Conservation (phyloP, 2,113 vertebrate species). For the Bambusicola thoracicus region DNA sequence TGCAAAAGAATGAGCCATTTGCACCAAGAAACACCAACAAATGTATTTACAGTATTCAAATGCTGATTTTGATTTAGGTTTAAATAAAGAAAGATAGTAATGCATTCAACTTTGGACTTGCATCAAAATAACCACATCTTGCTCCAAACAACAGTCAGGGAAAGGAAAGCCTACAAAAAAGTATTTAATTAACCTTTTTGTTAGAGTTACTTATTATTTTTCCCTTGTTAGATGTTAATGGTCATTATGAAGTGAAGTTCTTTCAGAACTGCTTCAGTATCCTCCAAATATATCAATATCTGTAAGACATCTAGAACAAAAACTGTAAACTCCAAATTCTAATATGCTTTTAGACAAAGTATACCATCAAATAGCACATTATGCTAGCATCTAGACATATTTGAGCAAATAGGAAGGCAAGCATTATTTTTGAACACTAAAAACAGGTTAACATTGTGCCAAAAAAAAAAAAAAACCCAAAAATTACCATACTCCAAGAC, state of each 20-base stretch:
- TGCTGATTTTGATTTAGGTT: not conserved
- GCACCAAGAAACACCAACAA: not conserved
- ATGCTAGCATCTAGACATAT: not conserved
- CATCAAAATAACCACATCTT: not conserved
- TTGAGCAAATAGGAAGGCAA: not conserved
- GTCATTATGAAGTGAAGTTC: not conserved
- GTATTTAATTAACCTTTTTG: not conserved
- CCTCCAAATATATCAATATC: not conserved
- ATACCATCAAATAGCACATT: not conserved
- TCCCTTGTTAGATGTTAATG: not conserved
- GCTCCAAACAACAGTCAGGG: not conserved
- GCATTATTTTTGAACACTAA: not conserved
- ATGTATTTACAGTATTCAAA: slow-evolving; percentile 36
- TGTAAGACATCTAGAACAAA: not conserved
- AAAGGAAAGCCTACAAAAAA: not conserved
- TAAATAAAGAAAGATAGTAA: not conserved
- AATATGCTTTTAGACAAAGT: not conserved
- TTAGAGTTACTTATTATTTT: not conserved
- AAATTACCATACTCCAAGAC: not conserved
- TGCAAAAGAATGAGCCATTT: not conserved
- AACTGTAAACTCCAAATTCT: not conserved
- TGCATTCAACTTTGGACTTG: not conserved
- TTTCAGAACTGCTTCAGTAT: not conserved
- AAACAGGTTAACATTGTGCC: not conserved
- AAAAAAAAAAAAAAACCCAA: not conserved